Base-by-base conservation (phyloP, 2,888 invertebrate genomes). In the Cyclophora punctaria region DNA sequence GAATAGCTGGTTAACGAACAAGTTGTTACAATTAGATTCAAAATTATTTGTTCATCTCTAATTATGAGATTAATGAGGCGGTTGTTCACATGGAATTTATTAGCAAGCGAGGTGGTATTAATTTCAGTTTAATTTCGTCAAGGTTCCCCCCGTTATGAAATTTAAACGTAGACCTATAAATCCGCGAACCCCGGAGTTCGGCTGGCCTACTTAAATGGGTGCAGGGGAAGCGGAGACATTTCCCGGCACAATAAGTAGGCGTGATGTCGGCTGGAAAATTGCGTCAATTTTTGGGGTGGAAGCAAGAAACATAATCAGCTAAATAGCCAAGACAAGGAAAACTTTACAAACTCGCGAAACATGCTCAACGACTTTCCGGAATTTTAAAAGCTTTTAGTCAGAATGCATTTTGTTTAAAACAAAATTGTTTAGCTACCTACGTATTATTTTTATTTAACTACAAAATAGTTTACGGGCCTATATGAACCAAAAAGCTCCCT, bases 261-360 rank as follows among this genome's bases (percentile, higher is more conserved):
- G 73, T 69, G 74, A 78, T 80, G 67, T 80, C 77, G 75, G 69
- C 71, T 73, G 84, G 81, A 85, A 86, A 84, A 86, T 85, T 85
- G 76, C 73, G 71, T 66, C 75, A 80, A 79, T 81, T 83, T 78
- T 73, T 66, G 66, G 74, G 78, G 75, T 67, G 73, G 57, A 64
- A 62, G 60, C 62, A 4, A 48, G 55, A 69, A 69, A 70, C 60
- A 67, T 79, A 73, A 80, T 78, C 76, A 78, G 70, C 61, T 74
- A 74, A 80, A 78, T 77, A 69, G 69, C 72, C 59, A 63, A 66
- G 61, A 71, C 67, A 71, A 70, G 73, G 66, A 72, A 37, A 72
- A 67, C 68, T 66, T 66, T 59, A 57, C 56, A 56, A 63, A 56
- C 56, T 54, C 54, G 50, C 48, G 50, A 49, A 49, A 47, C 49